Evolutionary conservation across 1,140 invertebrate genomes (phyloP), one percentile per base, ranked within the genome.

Genomic region (Onthophagus taurus): DNA sequence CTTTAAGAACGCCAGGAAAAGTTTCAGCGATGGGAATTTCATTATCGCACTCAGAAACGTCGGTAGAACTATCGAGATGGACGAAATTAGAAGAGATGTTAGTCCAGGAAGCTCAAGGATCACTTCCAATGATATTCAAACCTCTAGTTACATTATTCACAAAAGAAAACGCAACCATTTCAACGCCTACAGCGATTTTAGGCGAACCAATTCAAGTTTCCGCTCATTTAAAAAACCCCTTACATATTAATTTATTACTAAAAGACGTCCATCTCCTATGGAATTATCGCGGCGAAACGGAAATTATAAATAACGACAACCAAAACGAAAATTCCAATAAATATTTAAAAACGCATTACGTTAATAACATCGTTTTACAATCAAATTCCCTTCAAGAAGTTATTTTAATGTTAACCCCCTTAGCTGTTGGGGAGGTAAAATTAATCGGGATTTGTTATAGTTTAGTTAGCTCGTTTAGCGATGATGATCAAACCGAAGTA

Each of bases 161-260:
- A 3, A 61, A 66, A 44, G 73, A 69, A 17, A 81, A 78, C 39
- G 75, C 82, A 47, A 82, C 82, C 57, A 77, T 72, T 39, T 64
- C 62, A 12, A 74, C 73, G 53, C 81, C 86, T 7, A 67, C 81
- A 31, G 79, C 78, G 17, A 78, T 87, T 47, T 72, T 85, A 53
- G 78, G 79, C 59, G 91, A 95, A 67, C 81, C 81, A 7, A 79
- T 94, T 36, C 80, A 80, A 63, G 72, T 92, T 38, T 78, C 81
- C 37, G 67, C 94, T 18, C 73, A 77, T 33, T 64, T 94, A 26
- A 67, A 74, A 31, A 94, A 95, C 68, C 83, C 85, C 2, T 67
- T 93, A n/a, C 78, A 83, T 48, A 81, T 90, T 31, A 66, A 79
- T 3, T 57, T 92, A 36, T 66, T 75, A 12, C 62, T 94, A 16